These are phyloP conservation scores for Chamaetylas fuelleborni DNA, from an alignment of 2,113 vertebrate species.

Conservation along the genomic window DNA sequence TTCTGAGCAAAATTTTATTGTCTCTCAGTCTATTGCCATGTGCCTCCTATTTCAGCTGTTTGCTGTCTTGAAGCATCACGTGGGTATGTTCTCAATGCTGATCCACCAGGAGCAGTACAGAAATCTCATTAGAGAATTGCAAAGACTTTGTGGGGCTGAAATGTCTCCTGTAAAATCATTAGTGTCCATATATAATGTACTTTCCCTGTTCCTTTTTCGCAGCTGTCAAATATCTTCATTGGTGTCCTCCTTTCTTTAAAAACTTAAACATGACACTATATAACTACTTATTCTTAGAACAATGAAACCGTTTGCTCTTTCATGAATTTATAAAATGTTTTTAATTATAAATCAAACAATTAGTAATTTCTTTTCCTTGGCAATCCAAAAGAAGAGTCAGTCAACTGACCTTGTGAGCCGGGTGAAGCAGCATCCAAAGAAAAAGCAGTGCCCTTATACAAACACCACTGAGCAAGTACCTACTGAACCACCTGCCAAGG, in stretches of 20 bases:
- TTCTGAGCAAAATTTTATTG: neutral
- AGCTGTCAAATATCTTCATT: neutral
- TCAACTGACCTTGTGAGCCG: neutral
- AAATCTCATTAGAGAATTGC: neutral
- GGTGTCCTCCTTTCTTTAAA: neutral
- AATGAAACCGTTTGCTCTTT: neutral
- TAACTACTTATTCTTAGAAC: neutral
- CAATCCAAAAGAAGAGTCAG: neutral
- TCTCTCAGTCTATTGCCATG: neutral
- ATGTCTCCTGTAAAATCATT: neutral
- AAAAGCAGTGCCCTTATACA: neutral
- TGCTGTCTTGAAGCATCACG: neutral
- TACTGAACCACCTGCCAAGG: neutral
- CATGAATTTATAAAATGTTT: slow-evolving; percentile 25
- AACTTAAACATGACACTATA: neutral
- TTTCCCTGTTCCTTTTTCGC: neutral
- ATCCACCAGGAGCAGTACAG: neutral
- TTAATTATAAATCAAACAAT: slow-evolving; percentile 17
- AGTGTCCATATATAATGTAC: neutral
- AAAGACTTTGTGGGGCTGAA: neutral
- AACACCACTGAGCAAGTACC: neutral
- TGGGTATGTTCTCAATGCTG: neutral
- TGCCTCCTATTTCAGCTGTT: neutral
- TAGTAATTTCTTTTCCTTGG: neutral
- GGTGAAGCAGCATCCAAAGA: neutral